These are phyloP conservation scores for Staurois parvus DNA, from an alignment of 2,797 vertebrate species.

Conservation along the genomic window DNA sequence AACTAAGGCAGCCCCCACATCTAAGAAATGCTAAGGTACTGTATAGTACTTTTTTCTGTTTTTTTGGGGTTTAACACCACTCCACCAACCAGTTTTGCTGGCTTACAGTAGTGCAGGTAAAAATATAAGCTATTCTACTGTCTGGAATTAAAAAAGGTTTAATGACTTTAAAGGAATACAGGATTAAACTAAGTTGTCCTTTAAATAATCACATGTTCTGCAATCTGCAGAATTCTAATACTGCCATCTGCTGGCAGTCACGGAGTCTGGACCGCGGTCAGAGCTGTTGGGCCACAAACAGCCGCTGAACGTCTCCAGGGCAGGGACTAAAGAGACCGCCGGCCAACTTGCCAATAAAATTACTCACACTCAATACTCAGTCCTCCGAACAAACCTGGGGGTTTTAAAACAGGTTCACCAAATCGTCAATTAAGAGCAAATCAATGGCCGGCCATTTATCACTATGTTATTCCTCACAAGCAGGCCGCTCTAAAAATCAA, in stretches of 20 bases:
- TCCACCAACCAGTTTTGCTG: no score
- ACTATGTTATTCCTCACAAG: slow-evolving; percentile 76
- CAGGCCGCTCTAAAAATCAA: slow-evolving; percentile 71
- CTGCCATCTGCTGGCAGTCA: slow-evolving; percentile 77
- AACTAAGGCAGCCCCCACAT: no score
- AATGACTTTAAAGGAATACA: no score
- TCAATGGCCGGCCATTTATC: slow-evolving; percentile 93
- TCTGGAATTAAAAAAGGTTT: no score
- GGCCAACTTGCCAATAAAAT: slow-evolving; percentile 78
- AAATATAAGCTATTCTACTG: no score
- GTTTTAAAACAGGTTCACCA: slow-evolving; percentile 83
- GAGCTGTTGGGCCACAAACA: slow-evolving; percentile 14
- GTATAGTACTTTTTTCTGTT: no score
- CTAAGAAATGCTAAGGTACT: no score
- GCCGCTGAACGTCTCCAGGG: slow-evolving; percentile 79
- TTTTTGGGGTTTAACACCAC: no score
- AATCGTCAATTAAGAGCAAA: slow-evolving; percentile 99
- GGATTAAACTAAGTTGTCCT: no score
- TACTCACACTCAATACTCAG: slow-evolving; percentile 73
- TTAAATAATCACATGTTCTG: no score
- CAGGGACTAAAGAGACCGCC: slow-evolving; percentile 76
- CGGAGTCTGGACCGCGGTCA: no score
- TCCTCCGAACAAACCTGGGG: slow-evolving; percentile 69
- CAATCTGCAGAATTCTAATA: slow-evolving; percentile 66
- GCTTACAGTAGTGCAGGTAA: no score